Evolutionary conservation across 1,140 invertebrate species (phyloP), one percentile per base, ranked within the genome.

Genomic region (Apis laboriosa): DNA sequence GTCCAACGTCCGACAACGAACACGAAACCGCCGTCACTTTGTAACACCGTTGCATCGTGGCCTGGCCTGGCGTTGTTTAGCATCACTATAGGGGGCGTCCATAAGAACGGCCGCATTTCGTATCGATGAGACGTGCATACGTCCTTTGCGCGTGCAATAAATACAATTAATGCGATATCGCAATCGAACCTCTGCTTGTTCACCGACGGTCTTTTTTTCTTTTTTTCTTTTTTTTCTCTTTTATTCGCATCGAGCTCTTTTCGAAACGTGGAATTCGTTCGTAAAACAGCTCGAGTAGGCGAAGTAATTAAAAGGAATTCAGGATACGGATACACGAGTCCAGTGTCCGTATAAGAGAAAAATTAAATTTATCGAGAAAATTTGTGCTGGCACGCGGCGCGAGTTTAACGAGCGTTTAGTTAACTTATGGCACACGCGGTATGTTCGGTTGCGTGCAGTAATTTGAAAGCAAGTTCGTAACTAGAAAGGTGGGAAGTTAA

Each of bases 1-100:
- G 84, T 77, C 90, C 89, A 77, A 86, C 78, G 86, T 88, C 84
- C 86, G 80, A 81, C 86, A 75, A 71, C 81, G 72, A 90, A 89
- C 84, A 64, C 79, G 61, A 71, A 60, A 66, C 71, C 73, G 66
- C 63, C 88, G 77, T 91, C 89, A 89, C 88, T 90, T 89, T 79
- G 87, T 83, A 84, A 83, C 74, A 63, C 64, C 83, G n/a, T 34
- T 58, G 73, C 68, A 43, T 70, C 77, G 64, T 78, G 17, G 15
- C 55, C 64, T 28, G 28, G 75, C 72, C 58, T n/a, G n/a, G 34
- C 58, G 82, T 89, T 90, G 89, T 90, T 91, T 90, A 90, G 89
- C 90, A 90, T 90, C 83, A 88, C 88, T 90, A 89, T 86, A 74
- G 84, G 70, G 56, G 58, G 17, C 15, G 4, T 2, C 61, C 24